Evolutionary conservation across 2,113 vertebrate species (phyloP).

Genomic region (Edolisoma coerulescens): DNA sequence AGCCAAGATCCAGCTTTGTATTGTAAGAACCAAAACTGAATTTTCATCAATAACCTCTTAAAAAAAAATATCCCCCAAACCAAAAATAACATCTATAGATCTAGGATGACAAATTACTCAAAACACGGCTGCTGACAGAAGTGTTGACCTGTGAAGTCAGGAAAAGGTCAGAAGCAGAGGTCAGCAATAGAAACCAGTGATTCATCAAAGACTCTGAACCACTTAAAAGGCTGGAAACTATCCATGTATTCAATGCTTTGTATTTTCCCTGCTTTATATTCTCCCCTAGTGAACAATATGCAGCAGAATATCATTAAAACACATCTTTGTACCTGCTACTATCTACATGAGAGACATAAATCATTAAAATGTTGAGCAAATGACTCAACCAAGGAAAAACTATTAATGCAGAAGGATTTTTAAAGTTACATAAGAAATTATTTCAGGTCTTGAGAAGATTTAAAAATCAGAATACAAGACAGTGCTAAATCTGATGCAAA

Average conservation of each 20-base stretch:
- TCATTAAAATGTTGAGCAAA: constrained; percentile 25
- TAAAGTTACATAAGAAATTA: not conserved
- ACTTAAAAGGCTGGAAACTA: not conserved
- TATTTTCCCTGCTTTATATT: constrained; percentile 8
- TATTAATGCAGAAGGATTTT: not conserved
- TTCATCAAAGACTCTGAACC: not conserved
- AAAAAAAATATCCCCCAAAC: not conserved
- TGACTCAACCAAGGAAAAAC: not conserved
- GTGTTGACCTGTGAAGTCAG: not conserved
- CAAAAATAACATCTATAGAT: not conserved
- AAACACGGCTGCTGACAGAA: not conserved
- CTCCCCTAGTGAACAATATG: not conserved
- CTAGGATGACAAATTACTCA: not conserved
- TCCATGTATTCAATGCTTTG: not conserved
- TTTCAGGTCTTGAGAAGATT: not conserved
- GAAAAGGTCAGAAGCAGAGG: not conserved
- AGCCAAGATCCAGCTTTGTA: not conserved
- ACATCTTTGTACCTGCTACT: not conserved
- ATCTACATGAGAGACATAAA: constrained; percentile 7
- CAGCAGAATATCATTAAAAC: constrained; percentile 24
- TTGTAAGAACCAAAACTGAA: not conserved
- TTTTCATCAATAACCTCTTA: not conserved
- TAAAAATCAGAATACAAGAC: not conserved
- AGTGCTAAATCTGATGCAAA: not conserved
- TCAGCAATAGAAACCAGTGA: not conserved